Evolutionary conservation across 1,140 invertebrate species (phyloP), one percentile per base, ranked within the genome.

Genomic region (Sitobion miscanthi): DNA sequence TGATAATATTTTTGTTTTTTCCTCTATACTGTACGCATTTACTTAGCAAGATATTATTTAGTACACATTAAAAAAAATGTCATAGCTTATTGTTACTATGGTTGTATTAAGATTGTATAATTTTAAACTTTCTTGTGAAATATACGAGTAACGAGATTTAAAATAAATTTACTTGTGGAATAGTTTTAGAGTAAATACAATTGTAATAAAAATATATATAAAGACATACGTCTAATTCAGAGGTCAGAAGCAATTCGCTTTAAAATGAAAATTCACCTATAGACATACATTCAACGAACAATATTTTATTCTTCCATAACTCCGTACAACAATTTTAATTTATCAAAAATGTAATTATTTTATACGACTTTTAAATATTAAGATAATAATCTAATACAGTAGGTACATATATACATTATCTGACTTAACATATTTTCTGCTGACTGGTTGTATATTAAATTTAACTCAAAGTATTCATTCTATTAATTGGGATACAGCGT

Each of bases 11-110:
- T 54, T 89, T 90, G 14, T 88, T 49, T 49, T 54, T 57, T 57
- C 1, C 9, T 57, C 17, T 88, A 88, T 35, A 89, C 54, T 90
- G 88, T 62, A 62, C 35, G 57, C 54, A 20, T 69, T 38, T 90
- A 69, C n/a, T 69, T 69, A 90, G 54, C 5, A 38, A 89, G n/a
- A 25, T 1, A 42, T 42, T 38, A 38, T 35, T 90, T 62, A 90
- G 57, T 69, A 69, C 25, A 45, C 38, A 45, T 62, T 42, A 35
- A 57, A 45, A 62, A 88, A 35, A 62, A 45, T 89, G 20, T 57
- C 38, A 69, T 90, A 90, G 89, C 57, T 90, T 90, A 69, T 69
- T 90, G 54, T 90, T 90, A 90, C 38, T 90, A 69, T 17, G 89
- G 57, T 90, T 69, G 89, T 90, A 90, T 90, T 69, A 62, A 45